Evolutionary conservation across 1,140 invertebrate genomes (phyloP), one percentile per base, ranked within the genome.

Genomic region (Drosophila sulfurigaster): DNA sequence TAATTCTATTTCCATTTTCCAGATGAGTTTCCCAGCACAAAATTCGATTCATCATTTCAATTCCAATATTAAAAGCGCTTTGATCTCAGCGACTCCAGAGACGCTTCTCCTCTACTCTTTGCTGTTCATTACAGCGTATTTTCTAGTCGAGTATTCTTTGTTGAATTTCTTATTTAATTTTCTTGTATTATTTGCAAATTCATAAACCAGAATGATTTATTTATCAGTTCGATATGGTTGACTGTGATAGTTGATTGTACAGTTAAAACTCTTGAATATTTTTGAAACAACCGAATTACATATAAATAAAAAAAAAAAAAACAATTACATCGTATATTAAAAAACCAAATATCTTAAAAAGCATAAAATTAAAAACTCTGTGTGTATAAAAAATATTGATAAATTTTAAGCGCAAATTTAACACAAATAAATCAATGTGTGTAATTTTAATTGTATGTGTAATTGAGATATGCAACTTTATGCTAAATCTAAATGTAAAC

Each of bases 201-300:
- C 3, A 66, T 56, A 52, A 68, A 60, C 51, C 68, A 52, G 45
- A 46, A 35, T 38, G 6, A 56, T 74, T 88, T 75, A 49, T 71
- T 60, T 86, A 78, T 86, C 49, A 66, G 86, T 86, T 89, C 69
- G 71, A 88, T 86, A 82, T 91, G 91, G 87, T 91, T 90, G 91
- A 92, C 91, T 92, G 91, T 92, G 91, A 92, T 92, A 92, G 91
- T 90, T 91, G 87, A 91, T 90, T 91, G 90, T 91, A 91, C 90
- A 91, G 87, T 91, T 91, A 79, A 87, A 91, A 90, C 87, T 91
- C 87, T 91, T 91, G 75, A 66, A 75, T 79, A 76, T 71, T 67
- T 81, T 83, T 76, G 77, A 73, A 88, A 75, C 8, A 74, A 75
- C 54, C 60, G 57, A 70, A 87, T 67, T 63, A 65, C 43, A 60